Conservation (phyloP, 1,140 invertebrate species). For the Bombus sibiricus region DNA sequence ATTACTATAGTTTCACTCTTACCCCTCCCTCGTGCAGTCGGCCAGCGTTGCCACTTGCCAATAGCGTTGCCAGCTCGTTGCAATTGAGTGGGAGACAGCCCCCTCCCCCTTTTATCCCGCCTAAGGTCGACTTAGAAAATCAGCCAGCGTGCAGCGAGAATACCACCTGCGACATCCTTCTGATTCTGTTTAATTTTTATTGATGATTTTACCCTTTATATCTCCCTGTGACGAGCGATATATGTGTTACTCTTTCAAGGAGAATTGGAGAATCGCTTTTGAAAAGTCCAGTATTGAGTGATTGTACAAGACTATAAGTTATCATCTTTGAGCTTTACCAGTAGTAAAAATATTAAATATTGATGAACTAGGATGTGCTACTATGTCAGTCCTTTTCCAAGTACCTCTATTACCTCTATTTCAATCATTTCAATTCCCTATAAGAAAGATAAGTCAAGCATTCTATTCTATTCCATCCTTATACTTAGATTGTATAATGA, state of each 20-base stretch:
- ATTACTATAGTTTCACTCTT: constrained; percentile 48
- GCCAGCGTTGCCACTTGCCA: constrained; percentile 63
- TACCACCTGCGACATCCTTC: constrained; percentile 25
- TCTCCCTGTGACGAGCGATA: background rate
- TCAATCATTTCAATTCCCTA: background rate
- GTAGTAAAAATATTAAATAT: background rate
- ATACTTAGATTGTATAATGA: background rate
- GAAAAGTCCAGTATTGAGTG: background rate
- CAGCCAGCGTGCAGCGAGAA: constrained; percentile 51
- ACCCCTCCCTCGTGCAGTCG: constrained; percentile 43
- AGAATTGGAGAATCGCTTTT: background rate
- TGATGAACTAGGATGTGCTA: background rate
- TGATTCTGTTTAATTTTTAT: constrained; percentile 20
- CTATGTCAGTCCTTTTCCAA: background rate
- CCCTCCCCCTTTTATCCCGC: constrained; percentile 41
- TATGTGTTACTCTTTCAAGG: background rate
- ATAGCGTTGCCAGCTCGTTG: constrained; percentile 65
- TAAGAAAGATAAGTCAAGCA: background rate
- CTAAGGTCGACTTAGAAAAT: constrained; percentile 62
- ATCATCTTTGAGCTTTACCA: background rate
- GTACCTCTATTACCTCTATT: background rate
- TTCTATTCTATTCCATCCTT: no score
- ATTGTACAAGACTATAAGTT: background rate
- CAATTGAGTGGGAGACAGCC: constrained; percentile 54
- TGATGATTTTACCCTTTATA: background rate